phyloP scores from a whole-genome alignment of 1,140 invertebrate genomes.

The Pachypeltis micranthus region DNA sequence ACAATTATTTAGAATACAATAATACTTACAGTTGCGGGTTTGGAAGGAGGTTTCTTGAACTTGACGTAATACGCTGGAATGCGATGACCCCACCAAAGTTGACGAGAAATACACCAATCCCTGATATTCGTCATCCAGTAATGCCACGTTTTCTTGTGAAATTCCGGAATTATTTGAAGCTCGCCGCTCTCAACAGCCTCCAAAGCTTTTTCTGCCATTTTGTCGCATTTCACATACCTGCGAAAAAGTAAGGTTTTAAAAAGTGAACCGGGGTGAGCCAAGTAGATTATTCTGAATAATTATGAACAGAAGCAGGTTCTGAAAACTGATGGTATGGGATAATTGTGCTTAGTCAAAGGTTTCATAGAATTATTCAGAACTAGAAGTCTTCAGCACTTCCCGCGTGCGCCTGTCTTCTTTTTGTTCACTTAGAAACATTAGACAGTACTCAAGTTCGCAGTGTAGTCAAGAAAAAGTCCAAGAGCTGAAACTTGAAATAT shows the following conservation, averaged over 20 bases:
- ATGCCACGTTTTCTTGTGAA: conserved; percentile 86
- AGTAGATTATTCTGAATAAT: too few species aligned
- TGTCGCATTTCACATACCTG: conserved; percentile 58
- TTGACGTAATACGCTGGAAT: conserved; percentile 92
- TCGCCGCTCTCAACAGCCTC: conserved; percentile 69
- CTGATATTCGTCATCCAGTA: conserved; percentile 89
- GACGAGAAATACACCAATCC: conserved; percentile 89
- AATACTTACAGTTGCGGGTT: conserved; percentile 32
- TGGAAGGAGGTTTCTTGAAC: conserved; percentile 38
- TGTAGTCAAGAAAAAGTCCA: too few species aligned
- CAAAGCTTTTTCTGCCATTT: conserved; percentile 71
- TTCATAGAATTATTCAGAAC: too few species aligned
- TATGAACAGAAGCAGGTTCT: too few species aligned
- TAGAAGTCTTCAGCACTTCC: too few species aligned
- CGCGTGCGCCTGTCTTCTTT: too few species aligned
- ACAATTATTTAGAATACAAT: neutral
- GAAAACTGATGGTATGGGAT: too few species aligned
- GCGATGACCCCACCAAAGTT: conserved; percentile 98
- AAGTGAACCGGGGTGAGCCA: too few species aligned
- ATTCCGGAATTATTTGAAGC: conserved; percentile 85
- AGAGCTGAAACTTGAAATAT: too few species aligned
- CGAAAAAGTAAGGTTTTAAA: conserved; percentile 18
- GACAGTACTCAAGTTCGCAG: too few species aligned
- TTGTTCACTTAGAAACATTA: too few species aligned
- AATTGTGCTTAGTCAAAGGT: too few species aligned